Evolutionary conservation across 2,113 vertebrate genomes (phyloP).

Genomic region (Elaphurus davidianus): DNA sequence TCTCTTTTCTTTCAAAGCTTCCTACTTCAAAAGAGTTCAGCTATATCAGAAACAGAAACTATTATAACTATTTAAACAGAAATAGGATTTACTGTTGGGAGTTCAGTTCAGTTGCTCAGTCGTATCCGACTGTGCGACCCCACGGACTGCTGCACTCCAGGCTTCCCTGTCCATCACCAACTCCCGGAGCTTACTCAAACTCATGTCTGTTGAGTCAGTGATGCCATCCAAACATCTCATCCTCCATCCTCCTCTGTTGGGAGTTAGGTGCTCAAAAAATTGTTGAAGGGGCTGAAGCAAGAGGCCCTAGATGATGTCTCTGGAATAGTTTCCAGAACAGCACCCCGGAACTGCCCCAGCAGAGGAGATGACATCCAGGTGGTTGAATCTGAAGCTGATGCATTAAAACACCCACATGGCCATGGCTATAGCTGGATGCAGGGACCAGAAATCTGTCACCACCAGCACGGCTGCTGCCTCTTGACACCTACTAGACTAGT

Average conservation of each 20-base stretch:
- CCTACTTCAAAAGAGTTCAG: not conserved
- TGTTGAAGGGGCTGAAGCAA: not conserved
- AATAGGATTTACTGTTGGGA: not conserved
- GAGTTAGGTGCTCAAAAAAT: not conserved
- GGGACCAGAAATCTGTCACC: not conserved
- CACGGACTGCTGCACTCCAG: not conserved
- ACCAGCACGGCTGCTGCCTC: not conserved
- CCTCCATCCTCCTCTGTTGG: not conserved
- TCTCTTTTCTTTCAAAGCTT: not conserved
- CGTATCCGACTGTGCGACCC: rapidly evolving
- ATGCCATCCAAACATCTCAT: not conserved
- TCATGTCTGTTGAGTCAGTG: not conserved
- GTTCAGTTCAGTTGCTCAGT: not conserved
- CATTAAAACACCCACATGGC: not conserved
- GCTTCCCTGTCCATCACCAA: not conserved
- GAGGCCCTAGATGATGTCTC: not conserved
- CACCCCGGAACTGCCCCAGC: not conserved
- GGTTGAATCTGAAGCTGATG: not conserved
- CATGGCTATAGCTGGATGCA: not conserved
- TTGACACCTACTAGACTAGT: not conserved
- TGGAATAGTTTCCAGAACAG: not conserved
- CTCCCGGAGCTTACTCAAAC: not conserved
- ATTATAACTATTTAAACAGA: not conserved
- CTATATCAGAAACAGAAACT: not conserved
- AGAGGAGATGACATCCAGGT: not conserved